phyloP scores from a whole-genome alignment of 2,888 invertebrate genomes.

The Nomada ruficornis region DNA sequence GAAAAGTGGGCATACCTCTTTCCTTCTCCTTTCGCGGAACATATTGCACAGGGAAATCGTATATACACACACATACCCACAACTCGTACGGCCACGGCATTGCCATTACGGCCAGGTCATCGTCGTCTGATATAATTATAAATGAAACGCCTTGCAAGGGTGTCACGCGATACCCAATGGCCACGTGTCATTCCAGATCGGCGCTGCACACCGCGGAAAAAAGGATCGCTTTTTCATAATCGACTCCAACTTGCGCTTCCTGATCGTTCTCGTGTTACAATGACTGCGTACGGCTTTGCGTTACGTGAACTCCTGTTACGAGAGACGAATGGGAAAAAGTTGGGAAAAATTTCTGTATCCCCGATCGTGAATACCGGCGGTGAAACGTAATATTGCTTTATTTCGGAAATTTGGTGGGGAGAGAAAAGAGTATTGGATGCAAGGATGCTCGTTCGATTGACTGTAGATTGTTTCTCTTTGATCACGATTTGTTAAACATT shows the following conservation, averaged over 20 bases:
- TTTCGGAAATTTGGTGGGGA: too few species aligned
- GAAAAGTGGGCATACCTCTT: neutral
- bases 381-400: too few species aligned
- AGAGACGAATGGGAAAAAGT: neutral
- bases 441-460: too few species aligned
- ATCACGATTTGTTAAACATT: too few species aligned
- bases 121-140: conserved; percentile 61
- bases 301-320: conserved; percentile 16
- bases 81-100: conserved; percentile 9
- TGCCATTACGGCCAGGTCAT: conserved; percentile 48
- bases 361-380: too few species aligned
- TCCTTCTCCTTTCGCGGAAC: neutral
- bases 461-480: too few species aligned
- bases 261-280: conserved; percentile 14
- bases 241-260: conserved; percentile 5
- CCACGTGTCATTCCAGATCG: conserved; percentile 61
- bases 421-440: too few species aligned
- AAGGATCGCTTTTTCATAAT: conserved; percentile 59
- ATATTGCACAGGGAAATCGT: conserved; percentile 35
- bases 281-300: neutral
- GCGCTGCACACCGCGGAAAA: conserved; percentile 58
- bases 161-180: conserved; percentile 59
- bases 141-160: conserved; percentile 50
- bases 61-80: conserved; percentile 6
- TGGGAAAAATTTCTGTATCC: too few species aligned